Conservation (phyloP, 2,797 vertebrate genomes). For the Scolopax rusticola region DNA sequence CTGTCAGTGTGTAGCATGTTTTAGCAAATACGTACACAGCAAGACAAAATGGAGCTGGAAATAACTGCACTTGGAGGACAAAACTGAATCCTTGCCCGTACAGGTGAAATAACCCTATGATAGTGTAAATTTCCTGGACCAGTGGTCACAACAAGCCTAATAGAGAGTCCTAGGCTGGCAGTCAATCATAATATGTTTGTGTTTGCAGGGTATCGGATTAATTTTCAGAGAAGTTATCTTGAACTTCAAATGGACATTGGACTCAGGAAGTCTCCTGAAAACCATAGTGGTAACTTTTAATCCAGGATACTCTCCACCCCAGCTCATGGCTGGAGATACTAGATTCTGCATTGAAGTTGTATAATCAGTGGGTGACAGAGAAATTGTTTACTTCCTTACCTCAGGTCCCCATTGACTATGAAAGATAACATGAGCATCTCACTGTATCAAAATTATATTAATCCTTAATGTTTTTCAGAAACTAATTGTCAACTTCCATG, state of each 20-base stretch:
- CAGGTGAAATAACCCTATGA: not conserved
- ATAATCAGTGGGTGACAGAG: not conserved
- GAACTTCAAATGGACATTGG: not conserved
- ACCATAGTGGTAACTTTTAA: not conserved
- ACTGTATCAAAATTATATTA: not conserved
- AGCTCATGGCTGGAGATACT: not conserved
- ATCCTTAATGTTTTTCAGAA: slow-evolving; percentile 1
- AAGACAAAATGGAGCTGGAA: not conserved
- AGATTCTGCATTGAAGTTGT: not conserved
- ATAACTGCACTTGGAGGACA: not conserved
- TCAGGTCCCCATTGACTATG: not conserved
- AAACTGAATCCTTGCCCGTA: not conserved
- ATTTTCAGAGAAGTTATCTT: not conserved
- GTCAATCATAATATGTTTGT: not conserved
- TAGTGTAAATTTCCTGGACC: not conserved
- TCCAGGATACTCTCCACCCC: not conserved
- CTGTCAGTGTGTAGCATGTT: not conserved
- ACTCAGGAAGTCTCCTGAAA: not conserved
- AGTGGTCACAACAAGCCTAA: not conserved
- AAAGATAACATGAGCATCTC: not conserved
- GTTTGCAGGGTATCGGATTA: not conserved
- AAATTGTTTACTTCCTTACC: not conserved
- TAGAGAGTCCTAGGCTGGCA: not conserved
- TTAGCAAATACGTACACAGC: not conserved
- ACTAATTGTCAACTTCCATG: not conserved